These are phyloP conservation scores for Polietes domitor DNA, from an alignment of 2,888 invertebrate species.

Conservation along the genomic window DNA sequence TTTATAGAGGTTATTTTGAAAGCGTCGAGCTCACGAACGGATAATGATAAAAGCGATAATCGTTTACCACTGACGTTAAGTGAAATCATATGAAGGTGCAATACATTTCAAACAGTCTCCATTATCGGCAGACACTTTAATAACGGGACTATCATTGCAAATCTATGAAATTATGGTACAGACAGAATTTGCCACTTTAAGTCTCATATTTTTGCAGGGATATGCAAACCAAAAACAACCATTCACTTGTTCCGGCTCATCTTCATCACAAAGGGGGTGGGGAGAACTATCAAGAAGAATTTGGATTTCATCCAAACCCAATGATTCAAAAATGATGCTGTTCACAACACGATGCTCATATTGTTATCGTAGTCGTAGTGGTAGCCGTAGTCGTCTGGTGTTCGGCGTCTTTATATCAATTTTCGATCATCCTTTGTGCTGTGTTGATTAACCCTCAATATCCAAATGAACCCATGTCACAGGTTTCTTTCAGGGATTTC, in stretches of 20 bases:
- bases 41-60: too few relatives aligned
- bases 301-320: not conserved
- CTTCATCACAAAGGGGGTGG: not conserved
- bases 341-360: not conserved
- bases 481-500: conserved; percentile 55
- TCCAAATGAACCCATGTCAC: conserved; percentile 44
- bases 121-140: not conserved
- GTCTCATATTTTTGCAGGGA: not conserved
- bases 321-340: not conserved
- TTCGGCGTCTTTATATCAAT: conserved; percentile 24
- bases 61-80: too few relatives aligned
- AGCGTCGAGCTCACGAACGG: too few relatives aligned
- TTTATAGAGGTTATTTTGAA: too few relatives aligned
- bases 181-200: conserved; percentile 8
- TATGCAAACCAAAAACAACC: not conserved
- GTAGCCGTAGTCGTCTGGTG: not conserved
- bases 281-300: not conserved
- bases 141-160: not conserved
- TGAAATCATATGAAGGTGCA: too few relatives aligned
- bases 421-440: conserved; percentile 21
- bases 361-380: too few relatives aligned
- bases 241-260: not conserved
- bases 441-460: conserved; percentile 58
- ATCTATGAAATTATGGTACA: not conserved
- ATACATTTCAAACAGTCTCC: not conserved